Base-by-base conservation (phyloP, 2,888 invertebrate species). In the Leptura quadrifasciata region DNA sequence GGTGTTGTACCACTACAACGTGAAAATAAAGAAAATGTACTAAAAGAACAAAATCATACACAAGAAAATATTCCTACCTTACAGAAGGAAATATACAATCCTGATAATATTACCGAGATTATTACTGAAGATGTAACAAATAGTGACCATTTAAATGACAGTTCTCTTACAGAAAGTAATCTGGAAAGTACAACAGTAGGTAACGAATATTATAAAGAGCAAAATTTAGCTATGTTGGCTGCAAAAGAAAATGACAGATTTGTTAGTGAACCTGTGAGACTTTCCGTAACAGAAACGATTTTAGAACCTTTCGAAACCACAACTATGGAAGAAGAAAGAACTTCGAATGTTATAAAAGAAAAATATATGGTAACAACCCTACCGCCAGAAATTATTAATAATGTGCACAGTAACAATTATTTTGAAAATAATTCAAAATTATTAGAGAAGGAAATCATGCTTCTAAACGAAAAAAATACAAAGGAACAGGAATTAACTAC, bases 381-480 rank as follows among this genome's bases (percentile, higher is more conserved):
- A 54, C 84, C 84, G 12, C 82, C 86, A 27, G 87, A 88, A 77
- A 85, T 88, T 18, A 77, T 86, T 21, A 88, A 88, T 72, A 88
- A 87, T 73, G 85, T 88, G 5, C 87, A 88, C 77, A 87, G 87
- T 70, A 87, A 87, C 77, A 84, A 70, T 58, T 86, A 81, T 70
- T 87, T 88, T 72, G 84, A 84, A 35, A 58, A 81, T 17, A 57
- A 57, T 35, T 18, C 35, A n/a, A 52, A 47, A 9, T 47, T 31
- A 21, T 17, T 35, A 24, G 55, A 68, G 20, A 17, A 55, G 31
- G 2, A 21, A 54, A 10, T 4, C 6, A 10, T 69, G 68, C 20
- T 52, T 76, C 27, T 31, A 60, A 71, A 15, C 21, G 20, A n/a
- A 31, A 6, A 21, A 61, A 31, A 21, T 27, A 60, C 3, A 0